These are phyloP conservation scores for Homarus gammarus DNA, from an alignment of 2,888 invertebrate genomes.

Conservation along the genomic window DNA sequence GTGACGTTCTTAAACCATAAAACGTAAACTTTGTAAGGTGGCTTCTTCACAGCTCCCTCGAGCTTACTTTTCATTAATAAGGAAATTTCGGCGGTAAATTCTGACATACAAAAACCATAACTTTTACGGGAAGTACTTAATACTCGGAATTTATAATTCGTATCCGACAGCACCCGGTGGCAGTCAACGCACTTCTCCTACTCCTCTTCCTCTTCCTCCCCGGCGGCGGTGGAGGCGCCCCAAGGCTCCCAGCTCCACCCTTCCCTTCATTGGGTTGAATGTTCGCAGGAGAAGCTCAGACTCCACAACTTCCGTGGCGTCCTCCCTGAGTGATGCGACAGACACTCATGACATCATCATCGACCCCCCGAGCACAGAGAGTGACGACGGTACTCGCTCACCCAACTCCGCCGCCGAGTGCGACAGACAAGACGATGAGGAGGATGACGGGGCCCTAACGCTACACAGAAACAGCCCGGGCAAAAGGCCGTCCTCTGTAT, in stretches of 20 bases:
- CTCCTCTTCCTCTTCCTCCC: neutral
- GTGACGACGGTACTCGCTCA: slow-evolving; percentile 51
- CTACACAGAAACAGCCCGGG: neutral
- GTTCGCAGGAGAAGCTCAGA: slow-evolving; percentile 57
- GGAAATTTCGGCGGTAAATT: no score
- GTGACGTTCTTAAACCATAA: no score
- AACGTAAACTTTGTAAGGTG: no score
- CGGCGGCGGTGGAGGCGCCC: neutral
- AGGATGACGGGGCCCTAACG: neutral
- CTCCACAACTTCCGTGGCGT: slow-evolving; percentile 46
- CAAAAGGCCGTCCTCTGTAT: neutral
- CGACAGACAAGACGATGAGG: slow-evolving; percentile 35
- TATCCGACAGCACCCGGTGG: neutral
- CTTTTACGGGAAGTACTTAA: no score
- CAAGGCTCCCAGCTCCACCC: neutral
- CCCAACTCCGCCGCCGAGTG: slow-evolving; percentile 63
- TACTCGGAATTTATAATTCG: no score
- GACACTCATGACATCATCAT: neutral
- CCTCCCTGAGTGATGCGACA: slow-evolving; percentile 47
- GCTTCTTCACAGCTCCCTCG: no score
- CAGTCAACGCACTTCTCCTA: neutral
- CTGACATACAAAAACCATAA: no score
- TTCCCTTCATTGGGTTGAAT: slow-evolving; percentile 36
- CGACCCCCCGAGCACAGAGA: slow-evolving; percentile 13
- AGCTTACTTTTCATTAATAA: no score